Evolutionary conservation across 2,888 invertebrate genomes (phyloP).

Genomic region (Diarsia dahlii): DNA sequence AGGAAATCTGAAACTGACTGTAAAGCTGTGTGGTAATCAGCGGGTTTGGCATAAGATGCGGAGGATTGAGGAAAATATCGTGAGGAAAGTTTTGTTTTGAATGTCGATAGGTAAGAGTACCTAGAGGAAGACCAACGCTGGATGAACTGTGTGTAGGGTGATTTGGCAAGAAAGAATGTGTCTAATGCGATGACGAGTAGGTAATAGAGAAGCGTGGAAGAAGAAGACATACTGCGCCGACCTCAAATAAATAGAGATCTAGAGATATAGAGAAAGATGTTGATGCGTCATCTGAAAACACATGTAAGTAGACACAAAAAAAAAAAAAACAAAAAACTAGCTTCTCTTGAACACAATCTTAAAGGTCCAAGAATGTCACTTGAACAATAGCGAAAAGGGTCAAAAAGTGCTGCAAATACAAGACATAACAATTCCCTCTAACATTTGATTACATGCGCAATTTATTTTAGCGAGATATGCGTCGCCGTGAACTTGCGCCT

Average conservation of each 20-base stretch:
- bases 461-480: conserved; percentile 78
- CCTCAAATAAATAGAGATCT: neutral
- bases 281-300: neutral
- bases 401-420: conserved; percentile 28
- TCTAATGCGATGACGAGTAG: no score
- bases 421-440: conserved; percentile 56
- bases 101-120: no score
- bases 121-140: no score
- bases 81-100: neutral
- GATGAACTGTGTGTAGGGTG: no score
- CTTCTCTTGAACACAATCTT: conserved; percentile 12
- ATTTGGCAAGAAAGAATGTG: no score
- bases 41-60: neutral
- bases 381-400: conserved; percentile 31
- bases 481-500: conserved; percentile 73
- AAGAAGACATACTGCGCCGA: no score
- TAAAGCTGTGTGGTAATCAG: neutral
- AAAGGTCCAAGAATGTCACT: conserved; percentile 31
- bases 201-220: no score
- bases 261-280: no score
- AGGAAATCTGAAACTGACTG: neutral
- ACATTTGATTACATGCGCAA: conserved; percentile 71
- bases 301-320: conserved; percentile 1
- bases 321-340: neutral
- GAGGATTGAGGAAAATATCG: neutral